phyloP scores from a whole-genome alignment of 2,797 vertebrate species.

The Cyprinodon diabolis region DNA sequence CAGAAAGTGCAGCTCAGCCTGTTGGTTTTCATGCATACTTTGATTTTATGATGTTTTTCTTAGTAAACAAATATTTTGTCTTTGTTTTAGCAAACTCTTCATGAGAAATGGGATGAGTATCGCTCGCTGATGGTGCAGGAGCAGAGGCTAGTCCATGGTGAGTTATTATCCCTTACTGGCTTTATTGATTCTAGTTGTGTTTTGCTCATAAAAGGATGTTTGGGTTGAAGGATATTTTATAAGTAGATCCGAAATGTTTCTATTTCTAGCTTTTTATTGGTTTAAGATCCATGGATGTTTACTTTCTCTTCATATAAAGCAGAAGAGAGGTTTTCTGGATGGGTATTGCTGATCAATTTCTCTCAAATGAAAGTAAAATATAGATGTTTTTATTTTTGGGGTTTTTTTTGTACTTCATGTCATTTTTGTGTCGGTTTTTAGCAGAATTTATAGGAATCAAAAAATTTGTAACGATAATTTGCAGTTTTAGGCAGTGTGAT shows the following conservation, averaged over 20 bases:
- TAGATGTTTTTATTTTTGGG: not conserved
- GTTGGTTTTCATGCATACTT: no score
- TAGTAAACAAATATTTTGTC: not conserved
- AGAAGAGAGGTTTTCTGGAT: not conserved
- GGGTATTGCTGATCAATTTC: no score
- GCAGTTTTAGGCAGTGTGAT: no score
- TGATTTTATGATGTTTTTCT: not conserved
- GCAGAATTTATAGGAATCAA: not conserved
- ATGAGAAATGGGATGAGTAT: slow-evolving; percentile 97
- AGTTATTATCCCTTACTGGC: slow-evolving; percentile 41
- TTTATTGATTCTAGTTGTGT: not conserved
- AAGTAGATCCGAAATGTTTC: not conserved
- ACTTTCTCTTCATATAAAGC: not conserved
- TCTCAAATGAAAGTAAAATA: no score
- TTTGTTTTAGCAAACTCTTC: slow-evolving; percentile 88
- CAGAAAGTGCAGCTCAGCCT: no score
- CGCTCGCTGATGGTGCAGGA: slow-evolving; percentile 94
- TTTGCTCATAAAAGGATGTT: not conserved
- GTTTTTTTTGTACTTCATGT: not conserved
- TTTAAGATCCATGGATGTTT: not conserved
- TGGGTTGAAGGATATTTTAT: no score
- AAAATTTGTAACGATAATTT: no score
- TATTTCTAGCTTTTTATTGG: not conserved
- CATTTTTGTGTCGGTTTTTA: not conserved
- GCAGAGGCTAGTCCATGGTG: slow-evolving; percentile 91